Conservation (phyloP, 2,888 invertebrate species). For the Xestia ashworthii region DNA sequence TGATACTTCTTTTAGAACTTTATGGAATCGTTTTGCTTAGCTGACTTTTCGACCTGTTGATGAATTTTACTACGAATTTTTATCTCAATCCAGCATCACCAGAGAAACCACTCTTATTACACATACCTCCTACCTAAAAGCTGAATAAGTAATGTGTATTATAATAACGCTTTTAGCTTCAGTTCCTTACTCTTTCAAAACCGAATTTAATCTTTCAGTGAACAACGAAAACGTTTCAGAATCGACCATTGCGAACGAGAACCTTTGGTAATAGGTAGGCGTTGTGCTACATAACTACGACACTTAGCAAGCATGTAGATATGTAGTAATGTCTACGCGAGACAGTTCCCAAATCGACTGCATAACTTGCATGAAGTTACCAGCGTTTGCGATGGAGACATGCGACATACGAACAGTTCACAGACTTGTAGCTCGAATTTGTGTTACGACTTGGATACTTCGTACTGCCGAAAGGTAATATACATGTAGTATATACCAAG, state of each 20-base stretch:
- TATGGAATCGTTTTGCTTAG: conserved; percentile 6
- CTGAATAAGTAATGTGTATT: conserved; percentile 12
- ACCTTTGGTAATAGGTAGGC: conserved; percentile 41
- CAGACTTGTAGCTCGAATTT: conserved; percentile 62
- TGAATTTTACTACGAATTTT: conserved; percentile 10
- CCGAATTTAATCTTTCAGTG: conserved; percentile 31
- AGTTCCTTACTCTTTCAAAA: conserved; percentile 19
- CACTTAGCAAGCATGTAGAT: conserved; percentile 35
- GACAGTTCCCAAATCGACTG: conserved; percentile 82
- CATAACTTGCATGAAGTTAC: conserved; percentile 77
- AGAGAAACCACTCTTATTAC: not conserved
- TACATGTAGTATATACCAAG: conserved; percentile 46
- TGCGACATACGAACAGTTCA: conserved; percentile 56
- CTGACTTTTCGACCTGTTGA: conserved; percentile 39
- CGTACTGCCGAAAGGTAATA: conserved; percentile 53
- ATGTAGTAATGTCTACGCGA: conserved; percentile 67
- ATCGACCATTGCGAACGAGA: conserved; percentile 39
- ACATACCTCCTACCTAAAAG: not conserved
- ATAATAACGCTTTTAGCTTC: not conserved
- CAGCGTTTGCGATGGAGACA: conserved; percentile 70
- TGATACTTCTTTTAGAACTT: conserved; percentile 20
- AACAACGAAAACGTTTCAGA: conserved; percentile 37
- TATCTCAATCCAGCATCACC: not conserved
- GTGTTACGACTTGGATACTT: conserved; percentile 61
- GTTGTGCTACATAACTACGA: conserved; percentile 22